Base-by-base conservation (phyloP, 1,140 invertebrate genomes). In the Macrobrachium nipponense region DNA sequence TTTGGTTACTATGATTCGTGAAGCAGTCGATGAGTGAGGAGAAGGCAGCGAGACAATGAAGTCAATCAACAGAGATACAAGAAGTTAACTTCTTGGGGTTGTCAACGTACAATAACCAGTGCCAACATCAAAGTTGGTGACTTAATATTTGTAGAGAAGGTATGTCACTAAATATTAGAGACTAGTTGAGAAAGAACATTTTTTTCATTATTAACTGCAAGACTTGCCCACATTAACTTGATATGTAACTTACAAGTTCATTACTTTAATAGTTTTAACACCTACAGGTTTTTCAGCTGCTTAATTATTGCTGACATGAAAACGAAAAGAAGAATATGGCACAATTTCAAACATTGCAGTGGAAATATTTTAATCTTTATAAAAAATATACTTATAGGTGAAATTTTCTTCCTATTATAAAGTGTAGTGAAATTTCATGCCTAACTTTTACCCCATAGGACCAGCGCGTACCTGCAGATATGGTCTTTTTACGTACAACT, bases 21-120 rank as follows among this genome's bases (percentile, higher is more conserved):
- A 99, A 93, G 97, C 97, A 7, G 93, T 99, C 23, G 98, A 99
- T 93, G 99, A 99, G 95, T 98, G 89, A 93, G 98, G 90, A 92
- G 99, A 23, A 62, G 86, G 61, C 85, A 87, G 36, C 23, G 88
- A 64, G 94, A 94, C 89, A 91, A 92, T 84, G 94, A 94, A 89
- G 92, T 94, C 27, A 94, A 94, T 90, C 91, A 91, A 61, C 93
- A 93, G 89, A 87, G 79, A 62, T 89, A 89, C 75, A 70, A 86
- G 59, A 82, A 83, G 43, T 62, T 89, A 59, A 89, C 94, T 27
- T 93, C 92, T 2, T 89, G 90, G 58, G 90, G 91, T 84, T 93
- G 93, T 11, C 88, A 91, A 36, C 88, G 91, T 2, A 89, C 89
- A 44, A 90, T 93, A 60, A 90, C 91, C 27, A 92, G 91, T 87